phyloP scores from a whole-genome alignment of 2,888 invertebrate species.

The Alsophila aescularia region DNA sequence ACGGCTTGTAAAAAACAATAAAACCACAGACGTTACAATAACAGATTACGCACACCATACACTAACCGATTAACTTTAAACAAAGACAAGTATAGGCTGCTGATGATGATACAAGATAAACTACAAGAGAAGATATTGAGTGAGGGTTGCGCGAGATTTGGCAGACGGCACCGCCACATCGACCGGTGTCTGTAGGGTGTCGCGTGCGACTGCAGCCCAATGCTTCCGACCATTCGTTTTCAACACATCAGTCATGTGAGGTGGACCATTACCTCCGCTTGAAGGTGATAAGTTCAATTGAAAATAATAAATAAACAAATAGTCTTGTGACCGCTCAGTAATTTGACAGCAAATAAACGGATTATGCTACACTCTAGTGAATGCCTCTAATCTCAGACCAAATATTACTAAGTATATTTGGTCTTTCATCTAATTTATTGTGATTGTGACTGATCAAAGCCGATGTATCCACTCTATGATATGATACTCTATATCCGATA shows the following conservation, averaged over 20 bases:
- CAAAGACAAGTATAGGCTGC: no score
- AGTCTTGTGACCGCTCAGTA: neutral
- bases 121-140: neutral
- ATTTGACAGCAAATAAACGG: neutral
- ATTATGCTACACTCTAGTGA: neutral
- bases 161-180: conserved; percentile 19
- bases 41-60: neutral
- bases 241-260: conserved; percentile 56
- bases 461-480: no score
- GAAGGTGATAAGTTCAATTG: conserved; percentile 26
- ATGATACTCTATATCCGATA: no score
- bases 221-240: conserved; percentile 46
- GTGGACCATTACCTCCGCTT: conserved; percentile 31
- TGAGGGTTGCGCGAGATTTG: neutral
- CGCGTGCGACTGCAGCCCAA: conserved; percentile 49
- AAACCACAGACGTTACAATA: neutral
- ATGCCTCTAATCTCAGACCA: no score
- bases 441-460: no score
- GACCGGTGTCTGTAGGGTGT: conserved; percentile 48
- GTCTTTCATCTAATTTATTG: no score
- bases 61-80: no score
- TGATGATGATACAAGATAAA: neutral
- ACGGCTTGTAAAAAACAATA: neutral
- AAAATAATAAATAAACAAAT: conserved; percentile 14
- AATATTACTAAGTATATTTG: no score